phyloP scores from a whole-genome alignment of 1,140 invertebrate species.

The Hyles vespertilio region DNA sequence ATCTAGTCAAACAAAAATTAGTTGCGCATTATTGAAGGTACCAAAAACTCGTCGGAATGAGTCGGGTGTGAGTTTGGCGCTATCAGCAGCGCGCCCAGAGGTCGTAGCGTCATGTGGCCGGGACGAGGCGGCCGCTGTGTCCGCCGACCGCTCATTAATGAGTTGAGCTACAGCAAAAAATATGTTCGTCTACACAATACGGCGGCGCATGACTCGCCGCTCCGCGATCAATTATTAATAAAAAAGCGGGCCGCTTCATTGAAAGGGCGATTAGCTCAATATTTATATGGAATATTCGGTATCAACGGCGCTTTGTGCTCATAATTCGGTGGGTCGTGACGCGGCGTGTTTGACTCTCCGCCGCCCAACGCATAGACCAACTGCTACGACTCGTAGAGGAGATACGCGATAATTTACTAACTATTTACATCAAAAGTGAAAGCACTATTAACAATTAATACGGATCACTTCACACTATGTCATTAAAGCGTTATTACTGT shows the following conservation, averaged over 20 bases:
- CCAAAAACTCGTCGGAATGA: slow-evolving; percentile 50
- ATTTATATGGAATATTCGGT: slow-evolving; percentile 76
- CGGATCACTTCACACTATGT: no score
- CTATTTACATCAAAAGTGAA: background rate
- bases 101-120: slow-evolving; percentile 45
- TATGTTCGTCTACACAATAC: slow-evolving; percentile 63
- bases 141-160: slow-evolving; percentile 49
- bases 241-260: slow-evolving; percentile 73
- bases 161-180: slow-evolving; percentile 65
- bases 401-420: slow-evolving; percentile 2
- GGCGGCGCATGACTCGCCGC: slow-evolving; percentile 67
- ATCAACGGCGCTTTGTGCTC: slow-evolving; percentile 73
- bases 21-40: slow-evolving; percentile 53
- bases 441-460: no score
- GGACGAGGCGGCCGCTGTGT: background rate
- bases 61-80: slow-evolving; percentile 45
- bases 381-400: slow-evolving; percentile 28
- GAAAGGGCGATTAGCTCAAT: slow-evolving; percentile 76
- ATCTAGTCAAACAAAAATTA: slow-evolving; percentile 54
- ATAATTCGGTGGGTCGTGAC: slow-evolving; percentile 73
- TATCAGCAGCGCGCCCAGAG: slow-evolving; percentile 29
- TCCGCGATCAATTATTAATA: slow-evolving; percentile 74
- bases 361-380: slow-evolving; percentile 58
- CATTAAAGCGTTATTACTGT: no score
- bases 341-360: slow-evolving; percentile 56